A percentile compares a stretch with the other conserved stretches of the same genome.
Conservation (phyloP, 2,797 vertebrate species). For the Megaceryle alcyon region DNA sequence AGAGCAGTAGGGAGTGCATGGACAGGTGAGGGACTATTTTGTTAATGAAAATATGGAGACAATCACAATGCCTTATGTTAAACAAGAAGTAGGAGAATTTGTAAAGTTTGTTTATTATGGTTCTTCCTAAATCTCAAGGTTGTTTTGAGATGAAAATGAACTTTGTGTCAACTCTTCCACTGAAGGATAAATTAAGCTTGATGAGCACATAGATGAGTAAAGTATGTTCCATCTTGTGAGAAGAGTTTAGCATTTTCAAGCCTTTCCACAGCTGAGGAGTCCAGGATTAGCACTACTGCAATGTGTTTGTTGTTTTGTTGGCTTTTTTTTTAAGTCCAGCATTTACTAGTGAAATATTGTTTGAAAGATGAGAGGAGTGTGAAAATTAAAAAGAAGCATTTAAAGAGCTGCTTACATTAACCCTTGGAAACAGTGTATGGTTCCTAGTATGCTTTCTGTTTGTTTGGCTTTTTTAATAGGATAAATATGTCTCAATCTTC, state of each 20-base stretch:
- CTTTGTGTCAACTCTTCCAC: slow-evolving; percentile 35
- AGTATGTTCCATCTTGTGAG: slow-evolving; percentile 35
- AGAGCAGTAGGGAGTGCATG: background rate
- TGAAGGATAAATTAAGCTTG: slow-evolving; percentile 46
- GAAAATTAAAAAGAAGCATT: slow-evolving; percentile 34
- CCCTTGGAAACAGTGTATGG: background rate
- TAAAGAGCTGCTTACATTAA: slow-evolving; percentile 8
- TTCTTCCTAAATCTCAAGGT: background rate
- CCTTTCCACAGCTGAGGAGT: background rate
- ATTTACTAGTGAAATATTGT: slow-evolving; percentile 39
- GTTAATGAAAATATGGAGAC: background rate
- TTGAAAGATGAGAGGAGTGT: slow-evolving; percentile 43
- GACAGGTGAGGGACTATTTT: background rate
- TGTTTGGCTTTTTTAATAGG: background rate
- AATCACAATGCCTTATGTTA: background rate
- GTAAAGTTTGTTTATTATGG: background rate
- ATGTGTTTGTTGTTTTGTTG: background rate
- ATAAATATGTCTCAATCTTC: background rate
- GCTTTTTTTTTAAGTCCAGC: background rate
- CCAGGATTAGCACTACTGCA: slow-evolving; percentile 46
- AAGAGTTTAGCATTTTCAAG: slow-evolving; percentile 36
- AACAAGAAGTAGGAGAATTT: background rate
- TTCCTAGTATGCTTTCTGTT: background rate
- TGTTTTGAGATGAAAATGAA: slow-evolving; percentile 18
- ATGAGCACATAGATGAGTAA: slow-evolving; percentile 37